These are phyloP conservation scores for Zeugodacus cucurbitae DNA, from an alignment of 1,140 invertebrate genomes.

Conservation along the genomic window DNA sequence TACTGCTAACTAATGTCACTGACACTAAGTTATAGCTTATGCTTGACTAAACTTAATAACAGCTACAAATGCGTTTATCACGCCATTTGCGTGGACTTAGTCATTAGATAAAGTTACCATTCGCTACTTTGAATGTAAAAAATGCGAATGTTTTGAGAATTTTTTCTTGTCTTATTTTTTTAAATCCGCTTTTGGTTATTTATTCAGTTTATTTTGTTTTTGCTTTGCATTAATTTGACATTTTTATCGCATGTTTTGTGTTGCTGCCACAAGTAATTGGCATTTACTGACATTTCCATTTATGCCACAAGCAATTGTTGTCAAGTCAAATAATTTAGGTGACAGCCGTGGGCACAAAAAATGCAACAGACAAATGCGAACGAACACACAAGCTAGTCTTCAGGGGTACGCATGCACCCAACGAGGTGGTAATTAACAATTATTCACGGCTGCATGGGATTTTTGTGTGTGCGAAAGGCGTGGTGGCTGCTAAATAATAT, in stretches of 20 bases:
- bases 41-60: constrained; percentile 16
- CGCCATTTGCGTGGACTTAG: neutral
- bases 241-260: constrained; percentile 7
- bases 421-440: constrained; percentile 29
- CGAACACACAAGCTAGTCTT: neutral
- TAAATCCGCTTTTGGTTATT: neutral
- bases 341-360: constrained; percentile 27
- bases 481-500: too few species aligned
- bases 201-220: neutral
- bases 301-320: constrained; percentile 31
- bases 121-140: neutral
- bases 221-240: constrained; percentile 21
- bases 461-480: neutral
- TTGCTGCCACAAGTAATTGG: constrained; percentile 15
- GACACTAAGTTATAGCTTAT: neutral
- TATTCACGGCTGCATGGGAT: neutral
- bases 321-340: constrained; percentile 2
- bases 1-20: neutral
- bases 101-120: neutral
- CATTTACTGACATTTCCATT: constrained; percentile 21
- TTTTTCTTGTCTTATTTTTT: neutral
- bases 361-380: neutral
- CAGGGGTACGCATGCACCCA: neutral
- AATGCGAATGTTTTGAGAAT: neutral
- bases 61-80: neutral